Percentiles rank a stretch among this genome's conserved stretches.
phyloP scores from a whole-genome alignment of 2,888 invertebrate genomes.

The Ophonus ardosiacus region DNA sequence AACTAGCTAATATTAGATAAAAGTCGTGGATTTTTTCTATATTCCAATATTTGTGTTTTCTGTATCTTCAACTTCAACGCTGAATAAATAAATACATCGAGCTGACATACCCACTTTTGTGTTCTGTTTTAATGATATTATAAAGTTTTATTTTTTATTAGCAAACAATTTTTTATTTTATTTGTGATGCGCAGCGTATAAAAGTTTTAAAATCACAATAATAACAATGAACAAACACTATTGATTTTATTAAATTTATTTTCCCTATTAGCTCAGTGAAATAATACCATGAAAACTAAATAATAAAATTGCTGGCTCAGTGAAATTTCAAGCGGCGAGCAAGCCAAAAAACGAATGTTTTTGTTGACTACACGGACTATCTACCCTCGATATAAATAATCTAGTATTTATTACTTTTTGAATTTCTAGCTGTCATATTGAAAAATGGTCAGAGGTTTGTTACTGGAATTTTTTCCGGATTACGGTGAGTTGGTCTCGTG shows the following conservation, averaged over 20 bases:
- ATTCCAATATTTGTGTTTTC: no score
- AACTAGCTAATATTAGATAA: no score
- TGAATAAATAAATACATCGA: no score
- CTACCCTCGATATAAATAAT: slow-evolving; percentile 50
- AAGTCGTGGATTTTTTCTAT: no score
- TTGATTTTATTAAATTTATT: not conserved
- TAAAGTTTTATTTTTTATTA: no score
- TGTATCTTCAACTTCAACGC: no score
- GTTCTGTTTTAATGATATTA: no score
- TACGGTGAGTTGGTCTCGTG: not conserved
- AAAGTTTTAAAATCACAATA: no score
- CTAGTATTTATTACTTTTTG: slow-evolving; percentile 55
- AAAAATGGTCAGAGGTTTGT: slow-evolving; percentile 42
- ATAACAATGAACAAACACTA: not conserved
- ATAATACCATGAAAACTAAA: not conserved
- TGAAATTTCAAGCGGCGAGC: slow-evolving; percentile 3
- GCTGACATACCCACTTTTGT: no score
- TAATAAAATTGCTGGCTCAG: not conserved
- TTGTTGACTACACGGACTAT: slow-evolving; percentile 49
- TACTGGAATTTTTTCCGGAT: slow-evolving; percentile 17
- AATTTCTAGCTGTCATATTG: slow-evolving; percentile 58
- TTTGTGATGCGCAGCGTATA: no score
- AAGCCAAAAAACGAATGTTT: slow-evolving; percentile 48
- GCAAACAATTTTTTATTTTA: no score
- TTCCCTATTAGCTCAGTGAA: not conserved